Percentiles rank a stretch among this genome's conserved stretches.
Evolutionary conservation across 2,888 invertebrate genomes (phyloP).

Genomic region (Strigamia crassipes): DNA sequence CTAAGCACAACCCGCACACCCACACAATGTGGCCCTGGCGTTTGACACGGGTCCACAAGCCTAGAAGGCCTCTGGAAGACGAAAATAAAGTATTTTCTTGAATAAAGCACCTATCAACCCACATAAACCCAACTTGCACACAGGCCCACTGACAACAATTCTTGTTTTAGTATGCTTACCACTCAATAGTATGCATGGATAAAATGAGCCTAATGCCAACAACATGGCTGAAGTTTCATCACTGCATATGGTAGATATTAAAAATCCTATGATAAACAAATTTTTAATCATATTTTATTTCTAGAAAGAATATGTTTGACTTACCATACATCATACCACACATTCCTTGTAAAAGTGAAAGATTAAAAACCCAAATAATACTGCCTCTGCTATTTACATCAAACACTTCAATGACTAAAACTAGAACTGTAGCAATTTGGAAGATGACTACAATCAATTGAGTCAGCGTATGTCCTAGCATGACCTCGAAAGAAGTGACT

Average conservation of each 20-base stretch:
- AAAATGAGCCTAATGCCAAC: slow-evolving; percentile 88
- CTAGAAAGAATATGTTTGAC: slow-evolving; percentile 54
- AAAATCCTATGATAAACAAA: slow-evolving; percentile 67
- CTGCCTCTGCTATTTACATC: slow-evolving; percentile 88
- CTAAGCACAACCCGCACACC: no score
- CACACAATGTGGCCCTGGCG: no score
- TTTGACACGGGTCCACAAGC: no score
- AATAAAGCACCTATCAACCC: no score
- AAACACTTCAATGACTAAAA: slow-evolving; percentile 89
- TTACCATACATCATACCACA: slow-evolving; percentile 96
- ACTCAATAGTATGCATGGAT: slow-evolving; percentile 87
- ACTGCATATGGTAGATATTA: slow-evolving; percentile 89
- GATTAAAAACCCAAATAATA: slow-evolving; percentile 77
- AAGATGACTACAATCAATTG: slow-evolving; percentile 95
- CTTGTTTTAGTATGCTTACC: slow-evolving; percentile 65
- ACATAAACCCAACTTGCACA: no score
- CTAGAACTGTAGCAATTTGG: slow-evolving; percentile 84
- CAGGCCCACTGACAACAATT: no score
- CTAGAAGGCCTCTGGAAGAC: no score
- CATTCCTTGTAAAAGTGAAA: slow-evolving; percentile 86
- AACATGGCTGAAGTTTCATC: slow-evolving; percentile 91
- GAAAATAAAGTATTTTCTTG: no score
- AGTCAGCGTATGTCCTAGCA: slow-evolving; percentile 89
- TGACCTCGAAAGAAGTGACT: slow-evolving; percentile 86
- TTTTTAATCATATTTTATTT: neutral